Conservation (phyloP, 2,797 vertebrate genomes). For the Falco peregrinus region DNA sequence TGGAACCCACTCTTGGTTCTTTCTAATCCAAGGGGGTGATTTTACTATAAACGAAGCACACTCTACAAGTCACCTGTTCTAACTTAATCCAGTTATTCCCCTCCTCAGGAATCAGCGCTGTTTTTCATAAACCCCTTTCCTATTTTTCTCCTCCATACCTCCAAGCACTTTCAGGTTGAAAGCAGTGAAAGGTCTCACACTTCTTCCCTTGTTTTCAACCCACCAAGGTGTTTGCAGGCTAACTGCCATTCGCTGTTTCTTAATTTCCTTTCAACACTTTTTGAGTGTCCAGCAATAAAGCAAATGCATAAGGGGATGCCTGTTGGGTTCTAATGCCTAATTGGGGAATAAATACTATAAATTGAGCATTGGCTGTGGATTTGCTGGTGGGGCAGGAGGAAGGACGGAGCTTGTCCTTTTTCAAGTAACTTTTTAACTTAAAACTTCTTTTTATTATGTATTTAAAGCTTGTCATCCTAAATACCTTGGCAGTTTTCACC, state of each 20-base stretch:
- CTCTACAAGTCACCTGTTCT: background rate
- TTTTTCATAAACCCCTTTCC: background rate
- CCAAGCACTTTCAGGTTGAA: background rate
- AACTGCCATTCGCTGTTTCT: background rate
- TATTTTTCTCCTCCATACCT: background rate
- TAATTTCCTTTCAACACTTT: background rate
- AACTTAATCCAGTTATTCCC: background rate
- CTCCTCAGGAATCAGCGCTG: background rate
- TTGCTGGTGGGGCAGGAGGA: background rate
- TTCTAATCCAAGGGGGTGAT: background rate
- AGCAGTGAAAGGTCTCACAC: background rate
- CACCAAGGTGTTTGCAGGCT: background rate
- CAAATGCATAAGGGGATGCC: background rate
- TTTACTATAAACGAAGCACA: background rate
- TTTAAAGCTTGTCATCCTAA: background rate
- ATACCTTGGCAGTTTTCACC: background rate
- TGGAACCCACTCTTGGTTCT: background rate
- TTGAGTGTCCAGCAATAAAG: background rate
- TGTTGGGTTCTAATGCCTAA: background rate
- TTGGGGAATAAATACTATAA: background rate
- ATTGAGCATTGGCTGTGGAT: background rate
- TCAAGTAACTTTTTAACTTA: background rate
- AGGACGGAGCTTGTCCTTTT: background rate
- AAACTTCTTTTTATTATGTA: background rate
- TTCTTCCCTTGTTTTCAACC: background rate